Evolutionary conservation across 92 coral and sea anemone genomes (phyloP), one percentile per base, ranked within the genome.

Genomic region (Scolanthus callimorphus): DNA sequence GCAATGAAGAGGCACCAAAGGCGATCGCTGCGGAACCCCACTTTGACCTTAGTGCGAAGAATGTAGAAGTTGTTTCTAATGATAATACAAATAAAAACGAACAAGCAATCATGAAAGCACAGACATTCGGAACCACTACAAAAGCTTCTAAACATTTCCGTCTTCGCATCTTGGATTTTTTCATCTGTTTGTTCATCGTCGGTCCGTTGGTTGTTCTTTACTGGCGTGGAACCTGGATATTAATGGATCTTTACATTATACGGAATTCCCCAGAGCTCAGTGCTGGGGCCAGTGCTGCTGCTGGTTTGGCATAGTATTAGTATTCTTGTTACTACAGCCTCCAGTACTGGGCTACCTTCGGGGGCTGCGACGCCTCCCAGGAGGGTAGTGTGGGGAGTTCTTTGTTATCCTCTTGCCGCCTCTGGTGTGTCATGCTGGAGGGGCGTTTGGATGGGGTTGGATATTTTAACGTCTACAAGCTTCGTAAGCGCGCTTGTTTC

Each of bases 191-290:
- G 4, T 46, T 10, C 11, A 20, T 46, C 12, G 17, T 46, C 17
- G 12, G 19, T 9, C 11, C 22, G 11, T 4, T 19, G 23, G 52
- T 46, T 4, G 52, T 46, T 11, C 22, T 19, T 19, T 46, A 6
- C 52, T 46, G 52, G 52, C 52, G 52, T 46, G 52, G 52, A 4
- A 6, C 52, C 4, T 46, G 52, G 52, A 46, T 46, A 6, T 21
- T 46, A 11, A 19, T 19, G 12, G 52, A 20, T 19, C 8, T 46
- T 46, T 46, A 46, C 41, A 34, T 34, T 6, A 6, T 46, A 6
- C 52, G 4, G 6, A 46, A 4, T 46, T 4, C 52, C 52, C 23
- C 52, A 46, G 23, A 46, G 52, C 4, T 46, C 52, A 46, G 23
- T 46, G 52, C 52, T 10, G 4, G 17, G 52, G 17, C 23, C 52